Conservation (phyloP, 2,113 vertebrate genomes). For the Cheirogaleus medius region DNA sequence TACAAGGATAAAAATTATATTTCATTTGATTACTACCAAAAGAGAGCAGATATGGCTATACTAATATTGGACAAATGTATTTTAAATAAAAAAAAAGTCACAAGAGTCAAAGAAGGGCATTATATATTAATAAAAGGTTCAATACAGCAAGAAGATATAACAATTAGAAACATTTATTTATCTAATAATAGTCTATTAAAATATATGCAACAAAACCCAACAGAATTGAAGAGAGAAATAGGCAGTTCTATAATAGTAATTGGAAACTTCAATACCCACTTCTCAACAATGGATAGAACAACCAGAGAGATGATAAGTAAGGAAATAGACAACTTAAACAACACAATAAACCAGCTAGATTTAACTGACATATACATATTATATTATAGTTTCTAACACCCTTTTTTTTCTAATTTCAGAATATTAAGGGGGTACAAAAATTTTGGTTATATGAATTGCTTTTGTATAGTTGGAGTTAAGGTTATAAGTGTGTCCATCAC, state of each 20-base stretch:
- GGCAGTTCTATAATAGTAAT: neutral
- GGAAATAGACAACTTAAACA: neutral
- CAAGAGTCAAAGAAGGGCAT: neutral
- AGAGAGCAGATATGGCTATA: neutral
- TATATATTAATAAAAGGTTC: neutral
- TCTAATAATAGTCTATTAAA: neutral
- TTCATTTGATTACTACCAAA: neutral
- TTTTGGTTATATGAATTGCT: too few species aligned
- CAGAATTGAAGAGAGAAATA: neutral
- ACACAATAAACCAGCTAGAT: neutral
- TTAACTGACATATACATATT: neutral
- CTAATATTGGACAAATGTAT: neutral
- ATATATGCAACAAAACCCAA: neutral
- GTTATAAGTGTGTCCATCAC: too few species aligned
- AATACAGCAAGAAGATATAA: neutral
- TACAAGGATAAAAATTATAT: neutral
- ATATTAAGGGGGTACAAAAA: too few species aligned
- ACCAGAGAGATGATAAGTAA: neutral
- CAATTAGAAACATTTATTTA: neutral
- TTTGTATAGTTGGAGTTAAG: too few species aligned
- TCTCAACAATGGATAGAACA: neutral
- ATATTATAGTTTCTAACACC: neutral
- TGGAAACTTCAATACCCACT: neutral
- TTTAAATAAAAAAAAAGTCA: neutral
- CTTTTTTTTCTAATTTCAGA: neutral